Evolutionary conservation across 2,888 invertebrate species (phyloP).

Genomic region (Bugula neritina): DNA sequence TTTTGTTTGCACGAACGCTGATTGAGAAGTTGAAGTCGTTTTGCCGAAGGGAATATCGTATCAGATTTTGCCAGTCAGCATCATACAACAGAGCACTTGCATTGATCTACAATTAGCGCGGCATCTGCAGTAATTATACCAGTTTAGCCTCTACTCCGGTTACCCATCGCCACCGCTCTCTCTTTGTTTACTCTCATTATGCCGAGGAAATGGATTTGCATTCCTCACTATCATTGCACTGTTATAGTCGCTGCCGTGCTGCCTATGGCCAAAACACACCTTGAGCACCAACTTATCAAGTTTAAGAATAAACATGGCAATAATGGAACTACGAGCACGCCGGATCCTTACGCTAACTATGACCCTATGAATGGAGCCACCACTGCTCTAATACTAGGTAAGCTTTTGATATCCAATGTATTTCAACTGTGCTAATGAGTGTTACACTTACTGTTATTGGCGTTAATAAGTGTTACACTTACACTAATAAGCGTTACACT

Average conservation of each 20-base stretch:
- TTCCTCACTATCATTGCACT: neutral
- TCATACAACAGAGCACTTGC: neutral
- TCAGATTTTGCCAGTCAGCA: neutral
- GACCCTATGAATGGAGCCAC: neutral
- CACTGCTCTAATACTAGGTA: constrained; percentile 10
- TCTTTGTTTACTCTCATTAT: neutral
- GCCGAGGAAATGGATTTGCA: neutral
- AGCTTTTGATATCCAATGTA: neutral
- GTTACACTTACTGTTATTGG: too few relatives aligned
- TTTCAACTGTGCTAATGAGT: neutral
- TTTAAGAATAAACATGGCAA: neutral
- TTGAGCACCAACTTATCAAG: constrained; percentile 9
- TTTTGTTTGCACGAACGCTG: neutral
- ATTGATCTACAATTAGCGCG: neutral
- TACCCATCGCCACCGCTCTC: too few relatives aligned
- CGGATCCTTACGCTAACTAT: neutral
- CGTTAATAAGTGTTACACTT: too few relatives aligned
- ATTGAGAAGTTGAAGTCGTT: neutral
- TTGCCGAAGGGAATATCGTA: neutral
- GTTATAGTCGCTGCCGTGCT: neutral
- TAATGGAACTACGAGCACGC: neutral
- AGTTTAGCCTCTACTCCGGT: too few relatives aligned
- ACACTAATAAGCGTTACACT: too few relatives aligned
- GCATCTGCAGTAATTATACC: neutral
- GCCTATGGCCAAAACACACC: constrained; percentile 16